Percentiles rank a stretch among this genome's conserved stretches.
These are phyloP conservation scores for Myripristis murdjan DNA, from an alignment of 2,797 vertebrate species.

Conservation along the genomic window DNA sequence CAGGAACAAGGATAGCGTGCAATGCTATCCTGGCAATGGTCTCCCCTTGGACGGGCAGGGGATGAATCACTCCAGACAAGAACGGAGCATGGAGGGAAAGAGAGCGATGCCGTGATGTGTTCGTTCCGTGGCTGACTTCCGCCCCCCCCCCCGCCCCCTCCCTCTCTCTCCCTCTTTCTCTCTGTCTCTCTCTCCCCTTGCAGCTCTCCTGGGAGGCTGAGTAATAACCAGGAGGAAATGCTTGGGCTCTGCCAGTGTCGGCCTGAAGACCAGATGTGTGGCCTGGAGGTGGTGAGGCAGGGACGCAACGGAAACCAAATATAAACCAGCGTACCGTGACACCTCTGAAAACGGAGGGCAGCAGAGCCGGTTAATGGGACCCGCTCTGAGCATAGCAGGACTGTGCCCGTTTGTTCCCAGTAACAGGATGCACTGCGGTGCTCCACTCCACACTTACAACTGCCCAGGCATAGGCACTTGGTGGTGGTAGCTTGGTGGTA, in stretches of 20 bases:
- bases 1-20: constrained; percentile 78
- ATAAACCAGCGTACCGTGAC: constrained; percentile 75
- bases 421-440: constrained; percentile 55
- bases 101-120: constrained; percentile 82
- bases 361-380: constrained; percentile 59
- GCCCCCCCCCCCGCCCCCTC: constrained; percentile 57
- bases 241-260: constrained; percentile 81
- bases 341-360: constrained; percentile 75
- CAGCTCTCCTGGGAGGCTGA: constrained; percentile 82
- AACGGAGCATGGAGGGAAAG: constrained; percentile 66
- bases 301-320: constrained; percentile 82
- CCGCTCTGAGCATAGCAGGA: constrained; percentile 38
- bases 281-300: constrained; percentile 81
- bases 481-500: constrained; percentile 48
- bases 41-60: constrained; percentile 73
- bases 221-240: constrained; percentile 87
- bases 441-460: constrained; percentile 45
- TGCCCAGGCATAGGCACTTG: constrained; percentile 33
- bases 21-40: constrained; percentile 76
- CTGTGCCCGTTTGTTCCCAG: constrained; percentile 58
- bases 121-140: constrained; percentile 83
- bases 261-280: constrained; percentile 86
- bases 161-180: constrained; percentile 40
- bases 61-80: constrained; percentile 84
- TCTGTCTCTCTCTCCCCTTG: constrained; percentile 54